phyloP scores from a whole-genome alignment of 2,113 vertebrate species.

The Dicaeum eximium region DNA sequence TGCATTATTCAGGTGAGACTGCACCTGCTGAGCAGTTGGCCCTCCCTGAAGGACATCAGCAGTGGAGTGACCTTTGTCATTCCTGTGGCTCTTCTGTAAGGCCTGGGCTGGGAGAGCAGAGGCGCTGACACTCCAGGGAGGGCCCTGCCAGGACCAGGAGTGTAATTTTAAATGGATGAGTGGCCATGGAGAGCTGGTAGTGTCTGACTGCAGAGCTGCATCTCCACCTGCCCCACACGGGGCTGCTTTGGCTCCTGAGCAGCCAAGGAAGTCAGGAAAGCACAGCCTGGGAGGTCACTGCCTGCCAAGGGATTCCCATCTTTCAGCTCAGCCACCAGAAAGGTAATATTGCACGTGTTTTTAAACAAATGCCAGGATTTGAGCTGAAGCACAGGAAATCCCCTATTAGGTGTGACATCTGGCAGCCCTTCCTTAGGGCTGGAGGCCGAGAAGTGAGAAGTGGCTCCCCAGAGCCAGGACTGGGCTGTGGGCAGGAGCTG shows the following conservation, averaged over 20 bases:
- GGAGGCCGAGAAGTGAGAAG: not conserved
- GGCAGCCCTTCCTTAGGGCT: not conserved
- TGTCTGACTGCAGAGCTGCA: not conserved
- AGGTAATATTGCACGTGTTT: not conserved
- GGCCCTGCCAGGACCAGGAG: not conserved
- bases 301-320: not conserved
- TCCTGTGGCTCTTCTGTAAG: not conserved
- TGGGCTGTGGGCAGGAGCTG: not conserved
- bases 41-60: not conserved
- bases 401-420: not conserved
- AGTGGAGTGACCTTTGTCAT: not conserved
- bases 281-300: not conserved
- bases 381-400: conserved; percentile 14
- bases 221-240: not conserved
- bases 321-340: not conserved
- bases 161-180: too few species aligned
- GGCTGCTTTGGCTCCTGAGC: not conserved
- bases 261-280: not conserved
- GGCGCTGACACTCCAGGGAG: not conserved
- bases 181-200: too few species aligned
- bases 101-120: not conserved
- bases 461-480: not conserved
- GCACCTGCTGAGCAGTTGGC: not conserved
- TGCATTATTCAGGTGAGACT: not conserved
- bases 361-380: not conserved